Conservation (phyloP, 2,797 vertebrate genomes). For the Pangasius mekongensis region DNA sequence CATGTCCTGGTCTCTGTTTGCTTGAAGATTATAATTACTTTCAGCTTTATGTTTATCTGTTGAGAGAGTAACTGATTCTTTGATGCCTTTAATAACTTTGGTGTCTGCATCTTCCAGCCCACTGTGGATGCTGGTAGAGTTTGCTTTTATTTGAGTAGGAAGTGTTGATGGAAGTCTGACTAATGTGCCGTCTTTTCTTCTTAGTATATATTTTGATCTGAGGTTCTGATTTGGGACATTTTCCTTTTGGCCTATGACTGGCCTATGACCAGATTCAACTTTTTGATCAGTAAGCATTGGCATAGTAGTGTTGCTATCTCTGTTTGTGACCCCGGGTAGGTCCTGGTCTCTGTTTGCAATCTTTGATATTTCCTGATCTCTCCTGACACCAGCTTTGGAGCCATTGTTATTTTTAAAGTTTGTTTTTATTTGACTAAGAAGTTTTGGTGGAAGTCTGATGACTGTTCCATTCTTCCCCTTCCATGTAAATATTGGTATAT, state of each 20-base stretch:
- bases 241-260: not conserved
- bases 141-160: not conserved
- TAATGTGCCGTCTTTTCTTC: conserved; percentile 1
- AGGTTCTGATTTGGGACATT: conserved; percentile 20
- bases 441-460: conserved; percentile 15
- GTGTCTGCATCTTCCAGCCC: not conserved
- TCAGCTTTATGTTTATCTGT: not conserved
- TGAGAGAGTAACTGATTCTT: not conserved
- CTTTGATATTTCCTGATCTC: not conserved
- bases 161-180: not conserved
- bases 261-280: not conserved
- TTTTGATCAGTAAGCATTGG: not conserved
- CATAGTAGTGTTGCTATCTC: not conserved
- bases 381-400: not conserved
- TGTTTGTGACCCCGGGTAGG: not conserved
- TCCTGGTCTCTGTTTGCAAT: not conserved
- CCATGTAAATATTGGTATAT: conserved; percentile 41
- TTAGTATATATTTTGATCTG: conserved; percentile 28
- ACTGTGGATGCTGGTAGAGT: not conserved
- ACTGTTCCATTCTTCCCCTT: conserved; percentile 42
- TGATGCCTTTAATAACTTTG: not conserved
- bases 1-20: not conserved
- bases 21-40: not conserved
- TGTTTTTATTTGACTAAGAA: conserved; percentile 28
- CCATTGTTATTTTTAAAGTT: not conserved